A percentile compares a stretch with the other conserved stretches of the same genome.
These are phyloP conservation scores for Xestobium rufovillosum DNA, from an alignment of 2,888 invertebrate species.

Conservation along the genomic window DNA sequence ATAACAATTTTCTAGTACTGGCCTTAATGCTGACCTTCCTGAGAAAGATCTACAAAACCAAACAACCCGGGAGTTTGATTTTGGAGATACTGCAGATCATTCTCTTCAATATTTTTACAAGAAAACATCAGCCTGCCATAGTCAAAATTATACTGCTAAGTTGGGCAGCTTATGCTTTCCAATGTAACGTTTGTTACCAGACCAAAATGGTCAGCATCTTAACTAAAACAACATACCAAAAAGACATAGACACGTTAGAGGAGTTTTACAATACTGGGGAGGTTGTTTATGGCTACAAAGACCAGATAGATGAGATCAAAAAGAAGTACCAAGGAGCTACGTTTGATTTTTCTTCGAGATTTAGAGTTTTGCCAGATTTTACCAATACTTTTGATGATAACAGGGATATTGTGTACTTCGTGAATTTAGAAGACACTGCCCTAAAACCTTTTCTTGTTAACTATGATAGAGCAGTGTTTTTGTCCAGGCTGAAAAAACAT, in stretches of 20 bases:
- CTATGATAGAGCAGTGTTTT: constrained; percentile 13
- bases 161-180: constrained; percentile 15
- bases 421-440: constrained; percentile 4
- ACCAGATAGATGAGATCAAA: constrained; percentile 16
- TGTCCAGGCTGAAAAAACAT: constrained; percentile 7
- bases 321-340: constrained; percentile 19
- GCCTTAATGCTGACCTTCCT: too few species aligned
- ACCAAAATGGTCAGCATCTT: constrained; percentile 20
- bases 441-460: constrained; percentile 11
- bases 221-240: constrained; percentile 14
- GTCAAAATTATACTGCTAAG: constrained; percentile 14
- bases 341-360: not conserved
- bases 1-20: too few species aligned
- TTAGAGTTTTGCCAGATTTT: not conserved
- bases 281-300: constrained; percentile 16
- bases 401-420: constrained; percentile 1
- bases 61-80: not conserved
- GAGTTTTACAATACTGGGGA: constrained; percentile 14
- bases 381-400: constrained; percentile 6
- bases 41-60: too few species aligned
- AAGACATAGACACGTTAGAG: constrained; percentile 20
- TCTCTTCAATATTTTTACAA: constrained; percentile 15
- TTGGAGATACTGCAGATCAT: constrained; percentile 11
- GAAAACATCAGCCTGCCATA: too few species aligned
- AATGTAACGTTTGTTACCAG: constrained; percentile 16